A percentile compares a stretch with the other conserved stretches of the same genome.
These are phyloP conservation scores for Armadillidium nasatum DNA, from an alignment of 1,140 invertebrate genomes.

Conservation along the genomic window DNA sequence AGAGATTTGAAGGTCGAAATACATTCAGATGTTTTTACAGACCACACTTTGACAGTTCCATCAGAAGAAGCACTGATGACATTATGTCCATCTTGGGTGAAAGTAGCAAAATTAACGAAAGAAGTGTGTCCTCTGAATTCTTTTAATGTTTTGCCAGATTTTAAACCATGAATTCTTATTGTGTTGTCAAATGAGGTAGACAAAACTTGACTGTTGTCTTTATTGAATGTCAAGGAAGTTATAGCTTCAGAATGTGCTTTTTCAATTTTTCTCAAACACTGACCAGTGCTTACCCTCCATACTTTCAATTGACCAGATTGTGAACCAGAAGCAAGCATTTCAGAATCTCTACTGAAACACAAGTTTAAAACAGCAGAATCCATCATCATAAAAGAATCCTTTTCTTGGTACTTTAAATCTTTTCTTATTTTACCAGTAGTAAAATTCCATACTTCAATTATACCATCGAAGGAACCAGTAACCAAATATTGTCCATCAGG, in stretches of 20 bases:
- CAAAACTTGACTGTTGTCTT: constrained; percentile 92
- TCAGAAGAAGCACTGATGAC: constrained; percentile 91
- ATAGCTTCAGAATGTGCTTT: constrained; percentile 94
- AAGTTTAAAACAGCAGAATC: constrained; percentile 93
- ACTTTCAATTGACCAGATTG: constrained; percentile 86
- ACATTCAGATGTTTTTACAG: constrained; percentile 92
- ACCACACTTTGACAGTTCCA: constrained; percentile 97
- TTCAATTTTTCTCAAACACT: constrained; percentile 90
- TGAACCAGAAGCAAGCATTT: constrained; percentile 91
- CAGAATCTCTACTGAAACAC: constrained; percentile 90
- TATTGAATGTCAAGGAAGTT: constrained; percentile 95
- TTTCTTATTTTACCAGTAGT: constrained; percentile 98
- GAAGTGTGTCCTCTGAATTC: constrained; percentile 95
- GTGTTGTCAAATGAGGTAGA: constrained; percentile 94
- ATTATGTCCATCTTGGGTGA: constrained; percentile 86
- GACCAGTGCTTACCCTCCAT: constrained; percentile 94
- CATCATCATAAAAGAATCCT: constrained; percentile 99
- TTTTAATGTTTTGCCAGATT: constrained; percentile 96
- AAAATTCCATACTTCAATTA: constrained; percentile 99
- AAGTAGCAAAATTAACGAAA: constrained; percentile 96
- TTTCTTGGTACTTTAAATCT: constrained; percentile 98
- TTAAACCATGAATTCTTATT: constrained; percentile 94
- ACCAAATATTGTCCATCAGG: constrained; percentile 98
- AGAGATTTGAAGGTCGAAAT: constrained; percentile 89
- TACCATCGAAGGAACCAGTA: constrained; percentile 95